A percentile compares a stretch with the other conserved stretches of the same genome.
These are phyloP conservation scores for Dolomedes plantarius DNA, from an alignment of 2,888 invertebrate species.

Conservation along the genomic window DNA sequence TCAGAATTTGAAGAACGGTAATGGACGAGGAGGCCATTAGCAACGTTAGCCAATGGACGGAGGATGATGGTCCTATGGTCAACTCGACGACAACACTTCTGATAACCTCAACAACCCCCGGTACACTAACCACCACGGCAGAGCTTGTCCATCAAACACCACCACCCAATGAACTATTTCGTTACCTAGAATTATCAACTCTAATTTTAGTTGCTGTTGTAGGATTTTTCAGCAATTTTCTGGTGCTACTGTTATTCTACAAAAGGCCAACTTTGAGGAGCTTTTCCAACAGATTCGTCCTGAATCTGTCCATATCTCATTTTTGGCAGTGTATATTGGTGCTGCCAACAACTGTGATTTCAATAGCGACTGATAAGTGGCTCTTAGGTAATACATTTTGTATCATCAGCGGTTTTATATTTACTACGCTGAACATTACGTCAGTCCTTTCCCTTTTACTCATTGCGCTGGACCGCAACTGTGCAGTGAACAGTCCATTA, in stretches of 20 bases:
- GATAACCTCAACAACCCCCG: background rate
- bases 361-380: constrained; percentile 76
- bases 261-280: constrained; percentile 85
- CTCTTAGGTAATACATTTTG: constrained; percentile 77
- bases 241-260: constrained; percentile 85
- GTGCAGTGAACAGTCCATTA: constrained; percentile 82
- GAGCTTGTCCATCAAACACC: background rate
- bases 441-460: constrained; percentile 82
- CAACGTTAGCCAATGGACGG: background rate
- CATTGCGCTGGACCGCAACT: constrained; percentile 83
- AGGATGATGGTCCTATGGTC: background rate
- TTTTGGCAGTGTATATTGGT: constrained; percentile 78
- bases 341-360: constrained; percentile 78
- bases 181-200: constrained; percentile 41
- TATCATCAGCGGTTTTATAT: constrained; percentile 81
- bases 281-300: constrained; percentile 83
- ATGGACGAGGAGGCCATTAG: background rate
- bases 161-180: constrained; percentile 18
- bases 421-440: constrained; percentile 80
- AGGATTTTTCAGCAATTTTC: constrained; percentile 84
- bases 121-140: background rate
- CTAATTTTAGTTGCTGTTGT: constrained; percentile 79
- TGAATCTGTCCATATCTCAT: constrained; percentile 80
- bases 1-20: background rate
- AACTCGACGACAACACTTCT: constrained; percentile 29